These are phyloP conservation scores for Dendrolimus kikuchii DNA, from an alignment of 1,140 invertebrate species.

Conservation along the genomic window DNA sequence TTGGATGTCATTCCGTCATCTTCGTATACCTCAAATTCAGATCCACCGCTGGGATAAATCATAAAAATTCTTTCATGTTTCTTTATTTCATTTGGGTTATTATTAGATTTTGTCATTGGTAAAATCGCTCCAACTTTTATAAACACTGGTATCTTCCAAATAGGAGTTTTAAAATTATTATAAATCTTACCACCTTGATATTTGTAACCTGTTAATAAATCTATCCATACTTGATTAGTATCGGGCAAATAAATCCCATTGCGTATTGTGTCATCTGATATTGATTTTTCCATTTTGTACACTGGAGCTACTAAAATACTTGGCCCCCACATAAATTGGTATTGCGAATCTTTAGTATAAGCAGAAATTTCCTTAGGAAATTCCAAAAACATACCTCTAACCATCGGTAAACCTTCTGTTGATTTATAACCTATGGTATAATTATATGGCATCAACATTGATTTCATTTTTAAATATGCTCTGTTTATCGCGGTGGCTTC, in stretches of 20 bases:
- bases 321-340: constrained; percentile 64
- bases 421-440: constrained; percentile 52
- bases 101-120: constrained; percentile 49
- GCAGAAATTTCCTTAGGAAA: constrained; percentile 36
- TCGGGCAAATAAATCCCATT: constrained; percentile 48
- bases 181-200: constrained; percentile 55
- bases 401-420: constrained; percentile 47
- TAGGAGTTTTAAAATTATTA: constrained; percentile 38
- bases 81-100: constrained; percentile 49
- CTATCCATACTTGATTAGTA: constrained; percentile 54
- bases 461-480: constrained; percentile 59
- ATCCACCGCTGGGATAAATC: constrained; percentile 42
- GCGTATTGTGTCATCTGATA: constrained; percentile 25
- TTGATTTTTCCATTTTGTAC: constrained; percentile 24
- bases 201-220: constrained; percentile 52
- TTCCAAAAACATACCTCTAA: constrained; percentile 61
- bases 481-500: constrained; percentile 48
- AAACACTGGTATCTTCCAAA: constrained; percentile 64
- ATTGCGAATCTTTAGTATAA: constrained; percentile 49
- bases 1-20: constrained; percentile 48
- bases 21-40: constrained; percentile 46
- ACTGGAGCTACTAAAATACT: constrained; percentile 54
- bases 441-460: constrained; percentile 59
- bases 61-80: constrained; percentile 41
- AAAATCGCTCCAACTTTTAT: constrained; percentile 58